These are phyloP conservation scores for Zele albiditarsus DNA, from an alignment of 2,888 invertebrate species.

Conservation along the genomic window DNA sequence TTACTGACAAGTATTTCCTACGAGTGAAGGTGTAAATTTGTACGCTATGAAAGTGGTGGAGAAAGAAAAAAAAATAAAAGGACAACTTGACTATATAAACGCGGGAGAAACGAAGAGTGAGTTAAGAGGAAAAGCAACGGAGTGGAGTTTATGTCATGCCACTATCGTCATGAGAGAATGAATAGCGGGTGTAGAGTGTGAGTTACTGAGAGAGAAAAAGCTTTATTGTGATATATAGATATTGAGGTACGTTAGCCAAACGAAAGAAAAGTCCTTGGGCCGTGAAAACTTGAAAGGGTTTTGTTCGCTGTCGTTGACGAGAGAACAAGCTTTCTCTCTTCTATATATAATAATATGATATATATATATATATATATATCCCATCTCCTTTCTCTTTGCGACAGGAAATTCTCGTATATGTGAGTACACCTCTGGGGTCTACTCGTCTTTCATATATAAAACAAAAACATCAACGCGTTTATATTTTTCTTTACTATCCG, in stretches of 20 bases:
- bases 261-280: slow-evolving; percentile 41
- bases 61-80: slow-evolving; percentile 9
- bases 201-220: background rate
- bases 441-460: slow-evolving; percentile 29
- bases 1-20: slow-evolving; percentile 16
- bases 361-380: slow-evolving; percentile 2
- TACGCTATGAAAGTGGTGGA: background rate
- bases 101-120: slow-evolving; percentile 2
- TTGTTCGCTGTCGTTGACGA: slow-evolving; percentile 24
- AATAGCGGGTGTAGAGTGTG: background rate
- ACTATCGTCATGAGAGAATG: slow-evolving; percentile 5
- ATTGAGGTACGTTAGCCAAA: slow-evolving; percentile 7
- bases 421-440: slow-evolving; percentile 27
- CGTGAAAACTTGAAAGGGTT: slow-evolving; percentile 47
- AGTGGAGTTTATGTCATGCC: background rate
- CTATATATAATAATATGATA: background rate
- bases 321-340: slow-evolving; percentile 11
- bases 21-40: background rate
- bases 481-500: slow-evolving; percentile 18
- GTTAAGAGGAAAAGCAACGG: slow-evolving; percentile 23
- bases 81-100: background rate
- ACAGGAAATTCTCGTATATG: slow-evolving; percentile 12
- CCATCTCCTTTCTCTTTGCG: slow-evolving; percentile 15
- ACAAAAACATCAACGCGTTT: background rate
- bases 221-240: background rate